Conservation (phyloP, 2,888 invertebrate species). For the Autographa pulchrina region DNA sequence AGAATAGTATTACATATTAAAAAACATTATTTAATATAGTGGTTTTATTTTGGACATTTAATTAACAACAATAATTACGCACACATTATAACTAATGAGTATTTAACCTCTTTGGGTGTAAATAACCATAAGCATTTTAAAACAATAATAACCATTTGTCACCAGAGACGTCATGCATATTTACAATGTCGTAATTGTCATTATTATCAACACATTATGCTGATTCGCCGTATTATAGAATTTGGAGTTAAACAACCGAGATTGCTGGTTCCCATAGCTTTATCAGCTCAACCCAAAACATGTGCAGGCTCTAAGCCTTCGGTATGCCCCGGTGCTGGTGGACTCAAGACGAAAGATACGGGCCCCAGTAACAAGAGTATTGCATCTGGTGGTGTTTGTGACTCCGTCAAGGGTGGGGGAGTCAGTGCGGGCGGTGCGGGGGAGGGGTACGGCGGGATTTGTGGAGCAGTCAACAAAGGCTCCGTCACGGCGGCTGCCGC, state of each 20-base stretch:
- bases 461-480: too few species aligned
- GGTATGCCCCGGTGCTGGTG: constrained; percentile 30
- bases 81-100: too few species aligned
- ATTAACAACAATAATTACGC: neutral
- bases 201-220: constrained; percentile 49
- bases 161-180: neutral
- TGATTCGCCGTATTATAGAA: constrained; percentile 44
- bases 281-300: constrained; percentile 51
- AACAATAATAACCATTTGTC: too few species aligned
- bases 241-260: constrained; percentile 34
- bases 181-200: neutral
- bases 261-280: constrained; percentile 45
- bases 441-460: neutral
- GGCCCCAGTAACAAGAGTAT: neutral
- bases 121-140: too few species aligned
- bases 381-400: neutral
- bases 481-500: too few species aligned
- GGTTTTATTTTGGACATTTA: neutral
- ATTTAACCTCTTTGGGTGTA: too few species aligned
- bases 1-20: constrained; percentile 38
- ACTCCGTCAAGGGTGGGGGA: rapidly evolving
- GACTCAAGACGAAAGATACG: neutral
- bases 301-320: constrained; percentile 43
- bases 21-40: neutral
- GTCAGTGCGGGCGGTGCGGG: neutral